A percentile compares a stretch with the other conserved stretches of the same genome.
These are phyloP conservation scores for Pangasianodon hypophthalmus DNA, from an alignment of 2,113 vertebrate species.

Conservation along the genomic window DNA sequence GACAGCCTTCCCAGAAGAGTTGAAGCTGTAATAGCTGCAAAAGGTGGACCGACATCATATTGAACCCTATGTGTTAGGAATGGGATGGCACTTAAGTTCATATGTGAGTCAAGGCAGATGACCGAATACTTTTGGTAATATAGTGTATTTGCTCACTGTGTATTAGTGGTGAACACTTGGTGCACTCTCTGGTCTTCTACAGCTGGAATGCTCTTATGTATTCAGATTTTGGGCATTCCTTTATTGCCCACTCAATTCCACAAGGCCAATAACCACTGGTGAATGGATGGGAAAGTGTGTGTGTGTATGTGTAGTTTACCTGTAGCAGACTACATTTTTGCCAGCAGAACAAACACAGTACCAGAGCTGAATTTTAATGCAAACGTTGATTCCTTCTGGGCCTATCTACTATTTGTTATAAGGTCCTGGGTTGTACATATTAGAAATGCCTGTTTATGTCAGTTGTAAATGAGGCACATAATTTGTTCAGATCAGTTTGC, in stretches of 20 bases:
- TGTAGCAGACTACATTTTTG: slow-evolving; percentile 14
- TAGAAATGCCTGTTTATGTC: slow-evolving; percentile 14
- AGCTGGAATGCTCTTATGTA: not conserved
- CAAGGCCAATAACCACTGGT: not conserved
- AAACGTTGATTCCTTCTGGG: slow-evolving; percentile 10
- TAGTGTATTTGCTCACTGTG: not conserved
- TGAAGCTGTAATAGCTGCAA: too few relatives aligned
- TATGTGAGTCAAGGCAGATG: too few relatives aligned
- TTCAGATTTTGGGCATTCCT: not conserved
- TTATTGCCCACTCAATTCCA: not conserved
- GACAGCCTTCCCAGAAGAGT: too few relatives aligned
- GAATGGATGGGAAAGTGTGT: not conserved
- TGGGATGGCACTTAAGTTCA: too few relatives aligned
- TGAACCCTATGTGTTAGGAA: too few relatives aligned
- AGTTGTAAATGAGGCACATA: slow-evolving; percentile 15
- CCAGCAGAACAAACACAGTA: slow-evolving; percentile 6
- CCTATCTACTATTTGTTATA: slow-evolving; percentile 14
- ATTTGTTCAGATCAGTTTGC: slow-evolving; percentile 26
- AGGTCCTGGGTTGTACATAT: not conserved
- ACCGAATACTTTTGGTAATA: too few relatives aligned
- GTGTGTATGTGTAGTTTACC: not conserved
- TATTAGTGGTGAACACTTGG: not conserved
- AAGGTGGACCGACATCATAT: too few relatives aligned
- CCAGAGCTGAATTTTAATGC: slow-evolving; percentile 17
- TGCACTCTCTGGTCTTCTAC: not conserved